Percentiles rank a stretch among this genome's conserved stretches.
Evolutionary conservation across 2,888 invertebrate species (phyloP).

Genomic region (Ormyrus rosae): DNA sequence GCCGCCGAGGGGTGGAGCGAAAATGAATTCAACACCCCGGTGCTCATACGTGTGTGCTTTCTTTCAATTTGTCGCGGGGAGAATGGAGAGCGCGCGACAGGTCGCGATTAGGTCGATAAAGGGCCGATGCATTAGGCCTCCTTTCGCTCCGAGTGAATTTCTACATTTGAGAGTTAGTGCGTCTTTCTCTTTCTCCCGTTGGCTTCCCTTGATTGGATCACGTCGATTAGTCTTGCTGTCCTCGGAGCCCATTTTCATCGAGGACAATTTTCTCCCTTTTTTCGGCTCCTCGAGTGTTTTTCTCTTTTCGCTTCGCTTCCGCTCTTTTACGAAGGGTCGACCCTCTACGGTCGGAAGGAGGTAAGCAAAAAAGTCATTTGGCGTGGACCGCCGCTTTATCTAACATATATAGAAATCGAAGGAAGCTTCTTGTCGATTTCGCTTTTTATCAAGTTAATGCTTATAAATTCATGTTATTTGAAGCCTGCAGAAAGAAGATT

Average conservation of each 20-base stretch:
- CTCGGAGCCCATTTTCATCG: conserved; percentile 41
- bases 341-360: conserved; percentile 22
- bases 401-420: conserved; percentile 16
- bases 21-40: conserved; percentile 29
- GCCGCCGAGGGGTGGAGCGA: neutral
- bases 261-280: conserved; percentile 50
- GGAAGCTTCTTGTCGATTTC: conserved; percentile 1
- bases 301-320: neutral
- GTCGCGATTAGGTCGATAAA: conserved; percentile 24
- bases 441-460: neutral
- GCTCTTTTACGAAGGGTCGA: conserved; percentile 28
- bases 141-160: conserved; percentile 19
- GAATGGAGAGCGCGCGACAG: neutral
- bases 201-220: conserved; percentile 52
- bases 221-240: conserved; percentile 56
- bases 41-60: conserved; percentile 3
- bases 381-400: neutral
- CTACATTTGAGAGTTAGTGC: conserved; percentile 14
- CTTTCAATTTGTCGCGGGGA: conserved; percentile 19
- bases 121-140: conserved; percentile 13
- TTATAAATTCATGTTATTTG: too few species aligned
- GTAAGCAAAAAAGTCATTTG: conserved; percentile 49
- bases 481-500: too few species aligned
- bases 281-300: conserved; percentile 2
- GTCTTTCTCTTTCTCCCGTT: neutral